Base-by-base conservation (phyloP, 2,113 vertebrate genomes). In the Ceuthmochares aereus region DNA sequence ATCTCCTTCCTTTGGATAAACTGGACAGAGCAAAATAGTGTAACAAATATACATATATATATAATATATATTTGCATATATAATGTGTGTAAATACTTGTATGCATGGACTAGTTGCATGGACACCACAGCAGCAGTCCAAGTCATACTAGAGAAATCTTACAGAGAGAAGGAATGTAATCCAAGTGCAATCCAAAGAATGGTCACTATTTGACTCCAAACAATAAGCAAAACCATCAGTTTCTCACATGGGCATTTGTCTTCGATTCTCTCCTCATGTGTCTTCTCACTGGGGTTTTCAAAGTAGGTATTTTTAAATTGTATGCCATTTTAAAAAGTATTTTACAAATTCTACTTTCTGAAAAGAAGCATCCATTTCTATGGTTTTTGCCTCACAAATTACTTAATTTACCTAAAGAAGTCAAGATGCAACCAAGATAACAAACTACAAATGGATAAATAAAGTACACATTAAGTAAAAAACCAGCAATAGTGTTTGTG, bases 341-440 rank as follows among this genome's bases (percentile, higher is more conserved):
- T 96, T 85, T 91, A 67, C 52, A 94, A 95, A 96, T 91, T 96
- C 83, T 88, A 62, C 54, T 79, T 87, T 95, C 96, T 27, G 36
- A 92, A 96, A 96, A 98, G 87, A 59, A 97, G 68, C 51, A 34
- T 72, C 25, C n/a, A 54, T 69, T 96, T 90, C 89, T 47, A 51
- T 60, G 5, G 18, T 6, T 75, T 95, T 93, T 67, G 85, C 42
- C 73, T 73, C 91, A 52, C 70, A 95, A 95, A 89, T 93, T 95
- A 88, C 74, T 94, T 80, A 63, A 69, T 96, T 96, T 97, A 96
- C 45, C 52, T 25, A 81, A 88, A 89, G 34, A 91, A 84, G 19
- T 54, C 29, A 64, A 81, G 32, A 86, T 74, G 78, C 82, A 95
- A 78, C 23, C 55, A 94, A 64, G 42, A 14, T 60, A 89, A 60